Percentiles rank a stretch among this genome's conserved stretches.
Evolutionary conservation across 2,888 invertebrate genomes (phyloP).

Genomic region (Eupithecia subumbrata): DNA sequence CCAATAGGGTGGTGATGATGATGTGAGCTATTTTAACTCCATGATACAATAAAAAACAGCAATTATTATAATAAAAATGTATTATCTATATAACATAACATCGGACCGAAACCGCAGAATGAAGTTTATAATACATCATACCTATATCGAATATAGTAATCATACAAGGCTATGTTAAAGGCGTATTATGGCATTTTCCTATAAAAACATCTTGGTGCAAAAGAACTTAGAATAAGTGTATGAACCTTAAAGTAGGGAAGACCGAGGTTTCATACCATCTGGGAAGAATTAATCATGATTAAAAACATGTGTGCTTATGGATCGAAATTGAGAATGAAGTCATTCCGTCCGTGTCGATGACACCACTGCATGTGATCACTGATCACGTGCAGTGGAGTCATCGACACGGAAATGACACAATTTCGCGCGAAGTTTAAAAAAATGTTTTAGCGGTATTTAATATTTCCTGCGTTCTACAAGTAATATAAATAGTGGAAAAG

Average conservation of each 20-base stretch:
- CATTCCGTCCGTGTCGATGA: too few species aligned
- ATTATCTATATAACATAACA: constrained; percentile 83
- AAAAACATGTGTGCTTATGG: not conserved
- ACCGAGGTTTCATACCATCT: not conserved
- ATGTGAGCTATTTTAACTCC: too few species aligned
- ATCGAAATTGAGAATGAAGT: not conserved
- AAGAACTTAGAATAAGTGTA: not conserved
- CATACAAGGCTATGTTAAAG: constrained; percentile 59
- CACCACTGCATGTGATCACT: too few species aligned
- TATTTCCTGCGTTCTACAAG: too few species aligned
- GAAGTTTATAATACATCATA: constrained; percentile 72
- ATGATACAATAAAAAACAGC: constrained; percentile 5
- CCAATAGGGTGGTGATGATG: not conserved
- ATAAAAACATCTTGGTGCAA: constrained; percentile 37
- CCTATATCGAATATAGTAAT: constrained; percentile 56
- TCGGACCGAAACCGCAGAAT: constrained; percentile 76
- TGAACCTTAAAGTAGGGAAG: not conserved
- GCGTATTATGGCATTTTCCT: constrained; percentile 51
- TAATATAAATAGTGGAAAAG: too few species aligned
- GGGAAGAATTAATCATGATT: not conserved
- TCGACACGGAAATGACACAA: too few species aligned
- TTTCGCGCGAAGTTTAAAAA: too few species aligned
- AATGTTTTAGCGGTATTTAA: too few species aligned
- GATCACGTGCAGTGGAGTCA: too few species aligned
- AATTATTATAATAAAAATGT: constrained; percentile 81